Evolutionary conservation across 2,113 vertebrate genomes (phyloP), one percentile per base, ranked within the genome.

Genomic region (Thamnaconus septentrionalis): DNA sequence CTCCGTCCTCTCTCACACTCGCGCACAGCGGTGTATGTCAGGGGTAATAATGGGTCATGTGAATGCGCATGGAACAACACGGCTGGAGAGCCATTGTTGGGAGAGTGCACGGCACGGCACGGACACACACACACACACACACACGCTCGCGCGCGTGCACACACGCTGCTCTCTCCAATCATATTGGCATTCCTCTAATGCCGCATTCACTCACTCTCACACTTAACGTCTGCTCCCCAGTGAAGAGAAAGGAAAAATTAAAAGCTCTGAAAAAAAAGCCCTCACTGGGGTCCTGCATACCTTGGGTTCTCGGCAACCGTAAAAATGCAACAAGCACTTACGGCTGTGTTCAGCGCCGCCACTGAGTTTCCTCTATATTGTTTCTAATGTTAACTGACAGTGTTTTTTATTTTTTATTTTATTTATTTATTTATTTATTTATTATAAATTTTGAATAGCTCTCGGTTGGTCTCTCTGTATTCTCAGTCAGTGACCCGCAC

Each of bases 171-270:
- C 59, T 46, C 76, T 79, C 68, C 69, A 66, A 73, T 84, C 81
- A 81, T 79, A 87, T 78, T 83, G 78, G 73, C 83, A 87, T 87
- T 89, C 87, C 83, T 86, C 75, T 80, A 77, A 85, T 85, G 75
- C 78, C 85, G 67, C 78, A 31, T 61, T 45, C 79, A 6, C 64
- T 45, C 79, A 6, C 53, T 9, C 57, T 44, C 66, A 42, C 41
- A 46, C 69, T 66, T 12, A n/a, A 59, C 48, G 57, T 73, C 18
- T 31, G 52, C 52, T 54, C 69, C 69, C 63, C 76, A 68, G 76
- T 67, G 73, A 82, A 79, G 73, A 80, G 63, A 84, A 79, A 78
- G 8, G 53, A 64, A 60, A 83, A 80, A 84, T 83, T 67, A 80
- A 82, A 81, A 5, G 54, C 66, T 64, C 43, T 9, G 53, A 66